Base-by-base conservation (phyloP, 2,113 vertebrate species). In the western clawed frog (Xenopus tropicalis) region DNA sequence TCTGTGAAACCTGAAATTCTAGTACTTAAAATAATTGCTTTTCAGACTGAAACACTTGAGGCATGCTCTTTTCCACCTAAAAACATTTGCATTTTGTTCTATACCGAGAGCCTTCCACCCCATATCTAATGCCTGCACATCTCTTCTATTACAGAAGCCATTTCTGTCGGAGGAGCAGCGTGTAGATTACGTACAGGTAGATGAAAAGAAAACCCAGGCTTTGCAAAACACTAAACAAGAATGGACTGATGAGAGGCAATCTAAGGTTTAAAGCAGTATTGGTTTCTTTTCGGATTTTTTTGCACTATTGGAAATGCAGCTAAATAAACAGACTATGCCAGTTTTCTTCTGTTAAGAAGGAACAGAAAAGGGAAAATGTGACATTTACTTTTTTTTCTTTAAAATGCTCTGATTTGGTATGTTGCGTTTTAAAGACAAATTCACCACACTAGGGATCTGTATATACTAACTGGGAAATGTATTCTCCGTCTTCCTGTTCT, bases 121-220 rank as follows among this genome's bases (percentile, higher is more conserved):
- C 10, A 9, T 37, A 37, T 13, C 46, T 48, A 48, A 48, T 5
- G 4, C 4, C 6, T 48, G 46, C 46, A 14, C 16, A 17, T 82
- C 8, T 78, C 71, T 25, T 71, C 2, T 37, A 37, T 8, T 71
- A 63, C 79, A 99, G 97, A 99, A 99, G 82, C 86, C 93, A 29
- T 88, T 92, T 64, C 86, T 97, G 79, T 91, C 91, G 1, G 94
- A 98, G 78, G 95, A 97, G 14, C 88, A 97, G 77, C 87, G 90
- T 75, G 97, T 99, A 66, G 97, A 99, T 84, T 99, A 99, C 0
- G 97, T 98, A 66, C 90, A 94, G 77, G 96, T 99, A 72, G 97
- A 99, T 37, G 94, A 98, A 74, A 94, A 96, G 90, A 97, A 96
- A 89, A 99, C 97, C n/a, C 97, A 97, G 77, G 97, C 97, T 23